Base-by-base conservation (phyloP, 1,140 invertebrate genomes). In the Bradysia coprophila region DNA sequence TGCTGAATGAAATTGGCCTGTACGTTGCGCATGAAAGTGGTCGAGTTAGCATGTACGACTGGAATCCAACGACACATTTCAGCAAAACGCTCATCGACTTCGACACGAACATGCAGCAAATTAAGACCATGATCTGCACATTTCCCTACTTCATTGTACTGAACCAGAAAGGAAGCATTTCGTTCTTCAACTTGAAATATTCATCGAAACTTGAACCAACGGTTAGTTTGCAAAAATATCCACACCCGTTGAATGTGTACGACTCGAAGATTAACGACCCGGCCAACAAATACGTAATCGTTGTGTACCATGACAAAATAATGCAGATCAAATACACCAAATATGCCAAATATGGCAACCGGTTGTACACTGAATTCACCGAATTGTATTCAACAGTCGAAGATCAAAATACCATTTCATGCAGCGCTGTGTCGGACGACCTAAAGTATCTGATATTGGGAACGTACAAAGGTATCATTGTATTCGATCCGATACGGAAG, bases 361-460 rank as follows among this genome's bases (percentile, higher is more conserved):
- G 21, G 6, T 13, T 39, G 11, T 2, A 41, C 15, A 16, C 18
- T 20, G 19, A 39, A 21, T 3, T n/a, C 13, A 15, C 15, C 15
- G 39, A 41, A 9, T 15, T 41, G 11, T 41, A 21, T 41, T 21
- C 24, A 24, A 23, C 23, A n/a, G 22, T 22, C 18, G 33, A 33
- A 21, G 28, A 32, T 21, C n/a, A 36, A 4, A 22, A 34, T 13
- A 21, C 19, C 18, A 55, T 60, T 10, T 53, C 48, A 15, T 60
- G 57, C 24, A 51, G 49, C 5, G 49, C 49, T 38, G 33, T 51
- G 3, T 53, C 54, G 2, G 18, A 41, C 3, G 54, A 55, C 4
- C 42, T 45, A 4, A 22, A 47, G 6, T 57, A 59, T 37, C 37
- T 60, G 4, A 41, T 57, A 1, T 39, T 60, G 19, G 57, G 57